Percentiles rank a stretch among this genome's conserved stretches.
Evolutionary conservation across 2,797 vertebrate species (phyloP).

Genomic region (Fistularia tabacaria): DNA sequence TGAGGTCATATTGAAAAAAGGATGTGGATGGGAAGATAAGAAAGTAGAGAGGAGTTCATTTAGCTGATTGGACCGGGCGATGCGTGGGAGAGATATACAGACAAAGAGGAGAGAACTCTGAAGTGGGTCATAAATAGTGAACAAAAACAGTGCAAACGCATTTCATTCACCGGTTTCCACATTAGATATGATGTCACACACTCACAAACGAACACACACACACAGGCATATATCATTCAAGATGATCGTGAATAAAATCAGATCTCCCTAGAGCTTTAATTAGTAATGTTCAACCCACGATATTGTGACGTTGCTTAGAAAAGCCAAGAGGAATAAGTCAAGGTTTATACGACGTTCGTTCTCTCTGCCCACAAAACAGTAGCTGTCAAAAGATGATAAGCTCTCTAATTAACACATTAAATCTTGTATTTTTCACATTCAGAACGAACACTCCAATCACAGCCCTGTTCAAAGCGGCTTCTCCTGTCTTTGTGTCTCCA

Average conservation of each 20-base stretch:
- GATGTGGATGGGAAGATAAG: conserved; percentile 19
- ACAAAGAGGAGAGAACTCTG: conserved; percentile 24
- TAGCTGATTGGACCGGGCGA: conserved; percentile 35
- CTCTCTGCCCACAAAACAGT: not conserved
- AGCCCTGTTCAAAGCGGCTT: not conserved
- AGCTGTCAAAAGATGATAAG: not conserved
- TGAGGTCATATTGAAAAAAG: conserved; percentile 27
- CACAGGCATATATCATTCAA: no score
- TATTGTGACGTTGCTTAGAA: no score
- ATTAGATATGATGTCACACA: no score
- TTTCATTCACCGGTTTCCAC: not conserved
- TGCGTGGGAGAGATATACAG: conserved; percentile 37
- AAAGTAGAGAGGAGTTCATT: conserved; percentile 37
- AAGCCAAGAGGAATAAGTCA: no score
- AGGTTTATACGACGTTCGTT: no score
- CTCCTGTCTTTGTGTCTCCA: conserved; percentile 8
- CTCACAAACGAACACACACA: no score
- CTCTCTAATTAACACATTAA: no score
- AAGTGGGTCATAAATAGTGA: conserved; percentile 41
- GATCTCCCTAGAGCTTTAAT: not conserved
- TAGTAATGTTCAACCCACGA: not conserved
- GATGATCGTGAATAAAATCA: not conserved
- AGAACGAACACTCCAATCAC: no score
- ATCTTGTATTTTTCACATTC: no score
- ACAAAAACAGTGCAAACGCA: not conserved